Evolutionary conservation across 2,797 vertebrate species (phyloP), one percentile per base, ranked within the genome.

Genomic region (Lacerta bilineata): DNA sequence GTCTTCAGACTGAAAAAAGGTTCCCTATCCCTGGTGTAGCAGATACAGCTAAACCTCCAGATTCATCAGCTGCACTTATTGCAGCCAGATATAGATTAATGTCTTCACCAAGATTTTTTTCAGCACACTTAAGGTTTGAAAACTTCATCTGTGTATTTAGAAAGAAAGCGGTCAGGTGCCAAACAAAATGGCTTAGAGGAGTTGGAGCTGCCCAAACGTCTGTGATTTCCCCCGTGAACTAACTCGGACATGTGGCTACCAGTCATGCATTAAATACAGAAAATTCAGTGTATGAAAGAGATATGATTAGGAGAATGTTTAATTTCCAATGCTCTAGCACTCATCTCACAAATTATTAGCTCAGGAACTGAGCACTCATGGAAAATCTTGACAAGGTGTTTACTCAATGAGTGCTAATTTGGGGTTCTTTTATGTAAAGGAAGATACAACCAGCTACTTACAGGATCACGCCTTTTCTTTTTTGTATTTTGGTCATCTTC

Each of bases 401-500:
- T 68, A 69, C 55, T 43, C 64, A 84, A 39, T 1, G 33, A 61
- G 39, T 61, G 20, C 46, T 20, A 29, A 2, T 50, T 33, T 75
- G 9, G 5, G 10, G 41, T 29, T 7, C 13, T 39, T 39, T 5
- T 74, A 80, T 33, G 15, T 43, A 84, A 39, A n/a, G 25, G 33
- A 85, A 85, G 76, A 87, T 33, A 15, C 55, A 81, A 83, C 59
- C 59, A 75, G 10, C 27, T 88, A 95, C 97, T 97, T 95, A 97
- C 97, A 0, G 91, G 92, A 94, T 93, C 66, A 68, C 90, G 1
- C 93, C 90, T 96, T 86, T 94, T 93, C 96, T 93, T 95, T 97
- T 97, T 97, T 95, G 96, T 94, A 97, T 84, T 89, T 88, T 43
- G 95, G 39, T 95, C 95, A 17, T 96, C 97, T 93, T 64, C 84